Evolutionary conservation across 2,888 invertebrate genomes (phyloP).

Genomic region (Linnaemya tessellans): DNA sequence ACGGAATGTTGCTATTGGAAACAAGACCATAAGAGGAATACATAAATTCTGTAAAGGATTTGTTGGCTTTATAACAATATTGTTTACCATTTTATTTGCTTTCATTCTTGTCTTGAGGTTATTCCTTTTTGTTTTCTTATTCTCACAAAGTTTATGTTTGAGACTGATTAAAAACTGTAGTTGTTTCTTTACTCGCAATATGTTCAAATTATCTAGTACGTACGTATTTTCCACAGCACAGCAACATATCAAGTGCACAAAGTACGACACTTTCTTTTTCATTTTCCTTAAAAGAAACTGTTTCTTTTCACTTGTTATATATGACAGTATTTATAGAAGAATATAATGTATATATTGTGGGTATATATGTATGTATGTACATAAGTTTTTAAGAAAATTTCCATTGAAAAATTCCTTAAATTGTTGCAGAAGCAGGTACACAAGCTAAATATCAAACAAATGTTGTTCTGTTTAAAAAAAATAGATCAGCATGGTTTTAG

Average conservation of each 20-base stretch:
- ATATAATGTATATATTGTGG: no score
- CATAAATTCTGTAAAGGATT: conserved; percentile 19
- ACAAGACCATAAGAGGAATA: background rate
- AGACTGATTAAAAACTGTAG: conserved; percentile 22
- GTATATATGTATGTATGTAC: no score
- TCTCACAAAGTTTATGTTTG: background rate
- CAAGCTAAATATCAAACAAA: no score
- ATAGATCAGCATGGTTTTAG: no score
- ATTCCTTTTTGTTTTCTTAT: conserved; percentile 20
- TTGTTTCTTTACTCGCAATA: conserved; percentile 27
- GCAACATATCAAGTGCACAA: no score
- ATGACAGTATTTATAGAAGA: background rate
- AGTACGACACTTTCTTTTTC: no score
- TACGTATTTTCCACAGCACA: no score
- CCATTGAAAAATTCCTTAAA: no score
- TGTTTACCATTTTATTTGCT: conserved; percentile 13
- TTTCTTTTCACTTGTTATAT: background rate
- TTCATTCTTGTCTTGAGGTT: background rate
- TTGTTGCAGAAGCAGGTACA: no score
- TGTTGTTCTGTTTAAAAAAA: no score
- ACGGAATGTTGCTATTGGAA: background rate
- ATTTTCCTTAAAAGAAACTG: no score
- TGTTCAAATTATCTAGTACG: background rate
- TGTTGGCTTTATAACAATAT: conserved; percentile 40
- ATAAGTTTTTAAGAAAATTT: no score